Conservation (phyloP, 1,140 invertebrate species). For the Euwallacea similis region DNA sequence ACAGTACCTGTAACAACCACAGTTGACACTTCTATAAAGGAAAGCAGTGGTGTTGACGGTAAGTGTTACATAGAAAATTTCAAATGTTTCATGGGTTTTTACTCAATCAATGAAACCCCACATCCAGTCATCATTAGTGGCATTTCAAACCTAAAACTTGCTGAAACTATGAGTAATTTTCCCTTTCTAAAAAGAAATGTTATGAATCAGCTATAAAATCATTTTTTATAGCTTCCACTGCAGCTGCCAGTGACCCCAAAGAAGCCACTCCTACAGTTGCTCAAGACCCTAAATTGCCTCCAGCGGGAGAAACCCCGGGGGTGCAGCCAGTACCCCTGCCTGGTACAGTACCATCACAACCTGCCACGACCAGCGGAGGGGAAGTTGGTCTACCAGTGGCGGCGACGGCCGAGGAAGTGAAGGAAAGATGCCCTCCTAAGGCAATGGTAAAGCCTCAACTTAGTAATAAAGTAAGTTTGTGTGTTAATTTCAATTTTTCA, state of each 20-base stretch:
- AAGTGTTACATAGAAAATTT: slow-evolving; percentile 8
- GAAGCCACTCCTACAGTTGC: neutral
- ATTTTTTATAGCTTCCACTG: too few relatives aligned
- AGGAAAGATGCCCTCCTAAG: slow-evolving; percentile 67
- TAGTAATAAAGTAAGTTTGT: slow-evolving; percentile 18
- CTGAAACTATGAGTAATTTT: too few relatives aligned
- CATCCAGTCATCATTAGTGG: too few relatives aligned
- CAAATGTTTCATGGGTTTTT: too few relatives aligned
- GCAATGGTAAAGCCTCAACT: slow-evolving; percentile 92
- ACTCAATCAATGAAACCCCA: too few relatives aligned
- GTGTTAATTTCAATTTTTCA: neutral
- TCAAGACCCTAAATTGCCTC: neutral
- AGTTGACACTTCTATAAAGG: slow-evolving; percentile 41
- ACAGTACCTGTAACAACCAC: slow-evolving; percentile 24
- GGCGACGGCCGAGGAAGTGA: slow-evolving; percentile 62
- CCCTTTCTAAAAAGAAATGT: too few relatives aligned
- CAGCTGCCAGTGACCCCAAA: neutral
- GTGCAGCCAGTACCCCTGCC: slow-evolving; percentile 23
- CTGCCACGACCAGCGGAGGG: slow-evolving; percentile 44
- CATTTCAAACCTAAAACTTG: too few relatives aligned
- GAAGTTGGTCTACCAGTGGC: slow-evolving; percentile 51
- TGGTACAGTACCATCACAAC: slow-evolving; percentile 48
- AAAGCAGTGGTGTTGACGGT: slow-evolving; percentile 42
- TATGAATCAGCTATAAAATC: too few relatives aligned
- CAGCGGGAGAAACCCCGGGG: neutral